Conservation (phyloP, 1,140 invertebrate species). For the Drosophila lacteicornis region DNA sequence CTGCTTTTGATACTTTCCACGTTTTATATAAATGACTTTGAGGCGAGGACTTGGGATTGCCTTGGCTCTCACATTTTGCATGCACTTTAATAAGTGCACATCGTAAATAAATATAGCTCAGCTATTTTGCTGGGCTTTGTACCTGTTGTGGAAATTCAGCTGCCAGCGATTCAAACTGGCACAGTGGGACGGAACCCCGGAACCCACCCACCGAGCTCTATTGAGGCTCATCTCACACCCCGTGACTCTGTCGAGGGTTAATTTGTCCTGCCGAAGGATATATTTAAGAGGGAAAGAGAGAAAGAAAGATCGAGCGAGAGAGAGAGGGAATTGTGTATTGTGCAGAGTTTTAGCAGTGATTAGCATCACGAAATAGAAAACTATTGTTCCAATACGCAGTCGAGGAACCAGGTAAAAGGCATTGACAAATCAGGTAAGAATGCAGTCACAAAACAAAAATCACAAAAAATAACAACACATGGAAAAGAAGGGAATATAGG, state of each 20-base stretch:
- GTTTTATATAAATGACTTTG: neutral
- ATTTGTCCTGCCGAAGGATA: conserved; percentile 49
- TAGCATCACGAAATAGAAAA: conserved; percentile 78
- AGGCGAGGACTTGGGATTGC: neutral
- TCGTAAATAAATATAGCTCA: conserved; percentile 10
- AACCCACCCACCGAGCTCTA: conserved; percentile 64
- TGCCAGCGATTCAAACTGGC: conserved; percentile 49
- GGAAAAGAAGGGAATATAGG: neutral
- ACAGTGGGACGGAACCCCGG: conserved; percentile 66
- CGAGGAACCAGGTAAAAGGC: conserved; percentile 61
- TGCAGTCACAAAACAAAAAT: conserved; percentile 22
- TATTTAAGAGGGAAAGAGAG: neutral
- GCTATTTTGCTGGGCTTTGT: conserved; percentile 21
- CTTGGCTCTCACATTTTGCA: neutral
- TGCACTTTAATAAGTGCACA: conserved; percentile 12
- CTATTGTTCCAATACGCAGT: conserved; percentile 78
- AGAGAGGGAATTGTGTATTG: conserved; percentile 26
- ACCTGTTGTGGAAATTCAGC: conserved; percentile 63
- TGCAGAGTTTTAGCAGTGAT: conserved; percentile 75
- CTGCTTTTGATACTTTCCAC: neutral
- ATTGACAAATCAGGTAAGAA: conserved; percentile 78
- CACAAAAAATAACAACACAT: conserved; percentile 10
- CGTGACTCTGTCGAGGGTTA: conserved; percentile 54
- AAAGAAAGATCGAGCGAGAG: neutral
- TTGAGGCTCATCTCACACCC: conserved; percentile 37